Base-by-base conservation (phyloP, 2,888 invertebrate species). In the Molanna angustata region DNA sequence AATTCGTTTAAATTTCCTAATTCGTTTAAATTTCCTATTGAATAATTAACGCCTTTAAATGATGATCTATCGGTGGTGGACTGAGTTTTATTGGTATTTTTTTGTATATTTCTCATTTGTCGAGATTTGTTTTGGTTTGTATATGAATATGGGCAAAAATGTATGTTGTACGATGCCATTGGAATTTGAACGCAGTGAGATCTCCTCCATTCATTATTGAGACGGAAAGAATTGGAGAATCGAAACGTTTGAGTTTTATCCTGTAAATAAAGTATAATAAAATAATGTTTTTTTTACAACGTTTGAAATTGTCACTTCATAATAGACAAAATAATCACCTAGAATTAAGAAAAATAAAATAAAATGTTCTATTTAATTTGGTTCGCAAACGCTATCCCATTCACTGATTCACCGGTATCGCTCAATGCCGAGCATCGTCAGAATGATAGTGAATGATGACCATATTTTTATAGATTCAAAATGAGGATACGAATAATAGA, bases 161-260 rank as follows among this genome's bases (percentile, higher is more conserved):
- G 56, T n/a, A 56, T 42, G 21, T 35, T 56, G 49, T 56, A 56
- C n/a, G 56, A 49, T 4, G 49, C 52, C 49, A 56, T 52, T 9
- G 52, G 56, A 4, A 49, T 27, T 35, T 52, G 52, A 14, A 37
- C 35, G 9, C 17, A 31, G 4, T 52, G 51, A 7, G 55, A 43
- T 14, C 51, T 39, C 6, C 52, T 16, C 44, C 56, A 52, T 31
- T 56, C 49, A 17, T 27, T 37, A 27, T 52, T 49, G 22, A 40
- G 35, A 11, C 56, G 52, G 22, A 52, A 56, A 13, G 52, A 52
- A 19, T 52, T 52, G 7, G 56, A 52, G 20, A 56, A 56, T 37
- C 56, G 50, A 18, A 56, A 32, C 4, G 56, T 56, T 21, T 56
- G 52, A 18, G 52, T 56, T 45, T 49, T 56, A 6, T 56, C 56